phyloP scores from a whole-genome alignment of 2,797 vertebrate species.

The Protonibea diacanthus region DNA sequence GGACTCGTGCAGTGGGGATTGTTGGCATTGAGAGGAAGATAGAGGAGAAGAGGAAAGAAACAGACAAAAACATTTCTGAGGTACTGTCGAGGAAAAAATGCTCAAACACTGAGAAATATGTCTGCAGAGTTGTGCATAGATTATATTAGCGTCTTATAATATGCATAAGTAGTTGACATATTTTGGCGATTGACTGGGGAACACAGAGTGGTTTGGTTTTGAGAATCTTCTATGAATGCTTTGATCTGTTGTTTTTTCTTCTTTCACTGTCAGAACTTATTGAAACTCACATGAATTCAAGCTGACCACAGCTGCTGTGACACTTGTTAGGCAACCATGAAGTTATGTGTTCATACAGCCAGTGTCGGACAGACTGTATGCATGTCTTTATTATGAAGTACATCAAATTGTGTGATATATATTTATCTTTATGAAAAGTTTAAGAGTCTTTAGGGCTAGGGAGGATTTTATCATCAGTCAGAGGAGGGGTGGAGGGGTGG shows the following conservation, averaged over 20 bases:
- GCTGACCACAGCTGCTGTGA: constrained; percentile 28
- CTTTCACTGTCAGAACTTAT: not conserved
- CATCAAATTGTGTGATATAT: not conserved
- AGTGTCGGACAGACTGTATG: constrained; percentile 6
- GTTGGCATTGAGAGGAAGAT: constrained; percentile 98
- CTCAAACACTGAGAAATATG: not conserved
- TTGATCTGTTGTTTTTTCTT: not conserved
- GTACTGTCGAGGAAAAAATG: constrained; percentile 75
- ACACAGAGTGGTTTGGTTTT: constrained; percentile 10
- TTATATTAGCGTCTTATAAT: too few relatives aligned
- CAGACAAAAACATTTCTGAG: constrained; percentile 99
- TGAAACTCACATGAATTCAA: constrained; percentile 25
- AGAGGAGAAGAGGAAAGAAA: constrained; percentile 98
- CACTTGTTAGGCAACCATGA: not conserved
- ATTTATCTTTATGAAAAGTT: constrained; percentile 4
- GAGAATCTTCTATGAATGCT: not conserved
- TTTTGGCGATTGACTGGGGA: not conserved
- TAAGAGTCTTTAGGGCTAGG: not conserved
- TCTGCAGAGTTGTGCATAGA: not conserved
- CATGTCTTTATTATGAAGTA: constrained; percentile 12
- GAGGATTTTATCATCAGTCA: constrained; percentile 14
- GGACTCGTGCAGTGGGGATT: constrained; percentile 96
- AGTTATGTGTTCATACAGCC: constrained; percentile 18
- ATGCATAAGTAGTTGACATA: not conserved
- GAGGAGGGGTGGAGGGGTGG: not conserved